Evolutionary conservation across 1,140 invertebrate genomes (phyloP).

Genomic region (Chironomus striatipennis): DNA sequence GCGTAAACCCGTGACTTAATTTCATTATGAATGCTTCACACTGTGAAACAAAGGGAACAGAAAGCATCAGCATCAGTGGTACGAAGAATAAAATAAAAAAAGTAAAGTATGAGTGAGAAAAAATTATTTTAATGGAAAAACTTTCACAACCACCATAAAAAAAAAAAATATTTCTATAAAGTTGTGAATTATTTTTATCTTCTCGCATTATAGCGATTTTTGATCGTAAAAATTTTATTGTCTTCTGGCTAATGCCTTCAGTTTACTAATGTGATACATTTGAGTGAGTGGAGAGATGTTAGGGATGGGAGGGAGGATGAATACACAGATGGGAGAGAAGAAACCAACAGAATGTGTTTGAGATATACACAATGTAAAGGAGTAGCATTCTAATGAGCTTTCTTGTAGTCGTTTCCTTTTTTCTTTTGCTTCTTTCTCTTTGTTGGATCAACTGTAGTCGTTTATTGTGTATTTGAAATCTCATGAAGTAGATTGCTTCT

Average conservation of each 20-base stretch:
- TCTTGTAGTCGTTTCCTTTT: too few relatives aligned
- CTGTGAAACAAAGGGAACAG: background rate
- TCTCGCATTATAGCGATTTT: constrained; percentile 8
- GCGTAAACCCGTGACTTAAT: constrained; percentile 18
- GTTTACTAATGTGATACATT: background rate
- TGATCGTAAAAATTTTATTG: constrained; percentile 24
- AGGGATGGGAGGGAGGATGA: background rate
- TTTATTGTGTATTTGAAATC: too few relatives aligned
- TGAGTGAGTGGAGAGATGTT: background rate
- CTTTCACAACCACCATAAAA: constrained; percentile 20
- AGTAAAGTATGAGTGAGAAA: background rate
- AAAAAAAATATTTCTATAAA: constrained; percentile 2
- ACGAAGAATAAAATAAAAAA: background rate
- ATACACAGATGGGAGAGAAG: too few relatives aligned
- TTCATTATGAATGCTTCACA: constrained; percentile 17
- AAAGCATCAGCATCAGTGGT: background rate
- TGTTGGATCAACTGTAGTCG: too few relatives aligned
- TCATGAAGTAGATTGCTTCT: too few relatives aligned
- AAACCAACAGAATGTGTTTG: too few relatives aligned
- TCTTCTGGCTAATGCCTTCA: constrained; percentile 2
- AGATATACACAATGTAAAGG: too few relatives aligned
- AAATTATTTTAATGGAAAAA: constrained; percentile 23
- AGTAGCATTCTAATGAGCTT: constrained; percentile 7
- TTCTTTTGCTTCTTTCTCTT: too few relatives aligned
- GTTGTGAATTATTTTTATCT: constrained; percentile 23